A percentile compares a stretch with the other conserved stretches of the same genome.
These are phyloP conservation scores for Aphis gossypii DNA, from an alignment of 1,140 invertebrate genomes.

Conservation along the genomic window DNA sequence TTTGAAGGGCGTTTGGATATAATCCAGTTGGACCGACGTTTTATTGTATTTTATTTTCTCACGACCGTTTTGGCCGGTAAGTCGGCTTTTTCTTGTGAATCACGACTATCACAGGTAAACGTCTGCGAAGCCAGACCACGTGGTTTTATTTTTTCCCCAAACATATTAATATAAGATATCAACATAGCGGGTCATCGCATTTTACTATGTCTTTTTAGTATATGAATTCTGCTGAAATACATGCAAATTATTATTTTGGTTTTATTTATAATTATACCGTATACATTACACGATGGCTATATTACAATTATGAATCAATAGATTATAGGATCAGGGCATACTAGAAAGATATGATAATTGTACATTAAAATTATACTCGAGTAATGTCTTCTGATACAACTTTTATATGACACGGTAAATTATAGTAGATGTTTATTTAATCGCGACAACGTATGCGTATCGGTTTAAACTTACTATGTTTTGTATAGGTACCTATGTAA, in stretches of 20 bases:
- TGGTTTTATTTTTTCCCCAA: neutral
- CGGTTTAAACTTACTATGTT: neutral
- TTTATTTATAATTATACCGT: too few relatives aligned
- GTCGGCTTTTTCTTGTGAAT: neutral
- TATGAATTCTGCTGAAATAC: too few relatives aligned
- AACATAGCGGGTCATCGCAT: neutral
- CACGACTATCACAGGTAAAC: neutral
- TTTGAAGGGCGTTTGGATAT: constrained; percentile 55
- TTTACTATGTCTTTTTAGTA: neutral
- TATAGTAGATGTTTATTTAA: neutral
- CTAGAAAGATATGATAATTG: neutral
- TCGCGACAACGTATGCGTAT: neutral
- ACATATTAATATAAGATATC: neutral
- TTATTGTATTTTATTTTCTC: constrained; percentile 38
- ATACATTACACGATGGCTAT: too few relatives aligned
- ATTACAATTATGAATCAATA: too few relatives aligned
- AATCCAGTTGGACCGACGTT: constrained; percentile 50
- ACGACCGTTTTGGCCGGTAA: constrained; percentile 8
- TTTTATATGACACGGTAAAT: neutral
- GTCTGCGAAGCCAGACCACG: neutral
- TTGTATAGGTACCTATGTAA: neutral
- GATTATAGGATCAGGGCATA: neutral
- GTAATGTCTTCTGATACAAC: neutral
- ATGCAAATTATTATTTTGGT: too few relatives aligned
- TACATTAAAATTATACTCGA: neutral